Conservation (phyloP, 2,113 vertebrate genomes). For the Colaptes auratus region DNA sequence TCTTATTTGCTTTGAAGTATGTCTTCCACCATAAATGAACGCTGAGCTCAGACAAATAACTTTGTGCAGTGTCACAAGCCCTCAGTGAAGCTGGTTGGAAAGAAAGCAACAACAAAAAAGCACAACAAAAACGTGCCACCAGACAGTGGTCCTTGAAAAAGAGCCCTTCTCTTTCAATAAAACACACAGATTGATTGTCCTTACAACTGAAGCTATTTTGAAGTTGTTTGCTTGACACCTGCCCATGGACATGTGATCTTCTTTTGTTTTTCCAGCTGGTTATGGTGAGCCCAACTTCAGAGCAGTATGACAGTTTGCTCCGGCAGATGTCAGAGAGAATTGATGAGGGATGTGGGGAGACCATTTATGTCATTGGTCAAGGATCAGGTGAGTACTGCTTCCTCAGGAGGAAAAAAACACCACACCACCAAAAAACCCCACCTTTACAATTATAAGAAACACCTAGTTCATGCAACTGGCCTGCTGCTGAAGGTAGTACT, state of each 20-base stretch:
- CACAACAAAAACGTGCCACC: background rate
- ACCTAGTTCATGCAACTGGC: background rate
- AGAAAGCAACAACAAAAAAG: background rate
- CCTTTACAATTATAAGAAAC: background rate
- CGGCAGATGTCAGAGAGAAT: slow-evolving; percentile 94
- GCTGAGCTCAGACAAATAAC: background rate
- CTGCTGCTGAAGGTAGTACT: background rate
- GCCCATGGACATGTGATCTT: slow-evolving; percentile 54
- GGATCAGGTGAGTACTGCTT: slow-evolving; percentile 89
- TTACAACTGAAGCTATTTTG: background rate
- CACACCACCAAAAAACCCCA: background rate
- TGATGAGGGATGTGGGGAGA: slow-evolving; percentile 97
- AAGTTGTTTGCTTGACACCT: background rate
- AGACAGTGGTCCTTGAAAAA: background rate
- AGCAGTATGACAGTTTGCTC: slow-evolving; percentile 97
- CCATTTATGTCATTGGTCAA: slow-evolving; percentile 97
- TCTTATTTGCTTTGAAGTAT: slow-evolving; percentile 34
- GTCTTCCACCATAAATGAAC: background rate
- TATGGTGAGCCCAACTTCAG: slow-evolving; percentile 94
- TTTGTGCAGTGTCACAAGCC: background rate
- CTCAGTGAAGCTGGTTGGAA: background rate
- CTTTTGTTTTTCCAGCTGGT: slow-evolving; percentile 82
- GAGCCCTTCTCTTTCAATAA: background rate
- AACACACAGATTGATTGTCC: background rate
- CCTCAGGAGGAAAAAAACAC: background rate